These are phyloP conservation scores for Polymixis lichenea DNA, from an alignment of 2,888 invertebrate species.

Conservation along the genomic window DNA sequence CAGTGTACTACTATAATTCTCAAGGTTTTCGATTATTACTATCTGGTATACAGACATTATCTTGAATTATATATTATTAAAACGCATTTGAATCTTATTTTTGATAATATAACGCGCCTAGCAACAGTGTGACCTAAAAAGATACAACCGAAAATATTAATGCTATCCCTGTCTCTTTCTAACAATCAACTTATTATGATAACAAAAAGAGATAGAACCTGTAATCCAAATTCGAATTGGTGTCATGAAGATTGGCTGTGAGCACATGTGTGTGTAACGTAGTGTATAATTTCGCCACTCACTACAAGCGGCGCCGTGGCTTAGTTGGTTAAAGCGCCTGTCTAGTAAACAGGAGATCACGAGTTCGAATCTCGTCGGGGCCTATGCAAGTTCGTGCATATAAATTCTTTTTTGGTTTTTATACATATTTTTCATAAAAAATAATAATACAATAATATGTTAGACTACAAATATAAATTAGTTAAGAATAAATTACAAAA, in stretches of 20 bases:
- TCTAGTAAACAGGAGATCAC: constrained; percentile 90
- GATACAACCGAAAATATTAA: constrained; percentile 17
- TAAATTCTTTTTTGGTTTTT: constrained; percentile 17
- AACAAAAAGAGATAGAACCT: constrained; percentile 39
- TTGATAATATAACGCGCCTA: constrained; percentile 33
- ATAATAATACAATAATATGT: background rate
- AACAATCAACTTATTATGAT: background rate
- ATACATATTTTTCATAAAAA: background rate
- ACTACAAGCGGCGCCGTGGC: constrained; percentile 83
- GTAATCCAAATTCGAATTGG: constrained; percentile 22
- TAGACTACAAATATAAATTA: background rate
- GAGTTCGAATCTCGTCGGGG: constrained; percentile 90
- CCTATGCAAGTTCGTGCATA: constrained; percentile 69
- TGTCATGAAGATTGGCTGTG: constrained; percentile 26
- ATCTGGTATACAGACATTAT: constrained; percentile 45
- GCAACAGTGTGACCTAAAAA: constrained; percentile 43
- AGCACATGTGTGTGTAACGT: constrained; percentile 39
- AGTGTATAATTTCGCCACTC: constrained; percentile 50
- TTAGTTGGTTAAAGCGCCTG: constrained; percentile 90
- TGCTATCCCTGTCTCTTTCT: constrained; percentile 36
- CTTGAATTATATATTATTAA: constrained; percentile 30
- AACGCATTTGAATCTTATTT: constrained; percentile 28
- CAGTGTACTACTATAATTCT: constrained; percentile 12
- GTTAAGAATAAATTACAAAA: background rate
- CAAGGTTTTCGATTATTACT: constrained; percentile 59